Percentiles rank a stretch among this genome's conserved stretches.
Conservation (phyloP, 2,888 invertebrate genomes). For the Spodoptera littoralis region DNA sequence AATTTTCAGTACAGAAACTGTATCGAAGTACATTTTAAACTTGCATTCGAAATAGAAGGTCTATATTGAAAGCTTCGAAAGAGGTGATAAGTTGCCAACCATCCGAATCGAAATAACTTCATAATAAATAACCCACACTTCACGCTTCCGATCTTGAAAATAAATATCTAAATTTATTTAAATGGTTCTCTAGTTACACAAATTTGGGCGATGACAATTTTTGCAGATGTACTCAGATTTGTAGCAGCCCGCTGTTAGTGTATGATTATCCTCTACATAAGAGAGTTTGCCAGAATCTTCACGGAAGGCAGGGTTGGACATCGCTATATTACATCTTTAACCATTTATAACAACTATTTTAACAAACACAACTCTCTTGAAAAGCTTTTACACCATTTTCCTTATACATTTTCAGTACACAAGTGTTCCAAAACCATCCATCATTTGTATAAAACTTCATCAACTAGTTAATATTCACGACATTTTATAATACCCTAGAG, state of each 20-base stretch:
- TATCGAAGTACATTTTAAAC: slow-evolving; percentile 37
- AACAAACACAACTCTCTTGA: too few relatives aligned
- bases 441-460: slow-evolving; percentile 18
- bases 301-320: too few relatives aligned
- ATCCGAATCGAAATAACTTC: slow-evolving; percentile 37
- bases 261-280: too few relatives aligned
- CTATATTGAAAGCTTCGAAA: slow-evolving; percentile 44
- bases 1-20: too few relatives aligned
- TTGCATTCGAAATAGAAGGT: slow-evolving; percentile 17
- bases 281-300: too few relatives aligned
- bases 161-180: slow-evolving; percentile 21
- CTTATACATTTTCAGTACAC: too few relatives aligned
- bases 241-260: too few relatives aligned
- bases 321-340: too few relatives aligned
- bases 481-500: slow-evolving; percentile 14
- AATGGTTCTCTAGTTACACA: not conserved
- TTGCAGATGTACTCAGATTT: too few relatives aligned
- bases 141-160: slow-evolving; percentile 27
- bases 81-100: slow-evolving; percentile 42
- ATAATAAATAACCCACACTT: slow-evolving; percentile 37
- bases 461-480: slow-evolving; percentile 33
- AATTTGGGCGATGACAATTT: too few relatives aligned
- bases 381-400: too few relatives aligned
- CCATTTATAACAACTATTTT: too few relatives aligned
- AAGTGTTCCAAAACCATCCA: slow-evolving; percentile 10